Percentiles rank a stretch among this genome's conserved stretches.
phyloP scores from a whole-genome alignment of 2,888 invertebrate species.

The Spisula solida region DNA sequence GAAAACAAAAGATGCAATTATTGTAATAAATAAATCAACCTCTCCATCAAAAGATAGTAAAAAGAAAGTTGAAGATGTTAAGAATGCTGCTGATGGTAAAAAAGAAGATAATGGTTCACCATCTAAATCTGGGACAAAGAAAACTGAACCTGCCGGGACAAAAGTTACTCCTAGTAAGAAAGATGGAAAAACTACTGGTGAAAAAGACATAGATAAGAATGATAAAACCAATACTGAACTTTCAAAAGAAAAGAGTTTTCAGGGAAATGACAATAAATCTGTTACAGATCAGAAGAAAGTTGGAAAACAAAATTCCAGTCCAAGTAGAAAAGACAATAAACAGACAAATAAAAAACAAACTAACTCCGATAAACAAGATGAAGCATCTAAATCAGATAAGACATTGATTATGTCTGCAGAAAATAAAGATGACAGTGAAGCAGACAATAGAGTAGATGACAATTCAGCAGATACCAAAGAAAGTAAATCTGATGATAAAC shows the following conservation, averaged over 20 bases:
- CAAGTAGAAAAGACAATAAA: background rate
- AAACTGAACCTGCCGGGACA: background rate
- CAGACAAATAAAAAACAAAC: background rate
- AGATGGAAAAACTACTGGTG: conserved; percentile 14
- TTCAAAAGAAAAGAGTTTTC: background rate
- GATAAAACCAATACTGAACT: background rate
- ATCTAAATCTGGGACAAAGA: background rate
- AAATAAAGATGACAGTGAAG: background rate
- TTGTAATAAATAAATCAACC: background rate
- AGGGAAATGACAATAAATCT: background rate
- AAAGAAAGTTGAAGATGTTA: conserved; percentile 20
- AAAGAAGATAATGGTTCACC: background rate
- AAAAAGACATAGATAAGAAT: background rate
- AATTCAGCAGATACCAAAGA: background rate
- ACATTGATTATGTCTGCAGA: background rate
- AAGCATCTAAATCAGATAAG: background rate
- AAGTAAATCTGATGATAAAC: background rate
- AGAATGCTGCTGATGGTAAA: background rate
- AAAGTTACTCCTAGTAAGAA: background rate
- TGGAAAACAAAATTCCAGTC: background rate
- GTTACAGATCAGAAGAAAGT: background rate
- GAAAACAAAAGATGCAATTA: background rate
- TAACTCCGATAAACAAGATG: background rate
- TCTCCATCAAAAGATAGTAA: background rate
- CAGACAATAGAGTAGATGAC: background rate